Evolutionary conservation across 2,888 invertebrate species (phyloP).

Genomic region (Acronicta alni): DNA sequence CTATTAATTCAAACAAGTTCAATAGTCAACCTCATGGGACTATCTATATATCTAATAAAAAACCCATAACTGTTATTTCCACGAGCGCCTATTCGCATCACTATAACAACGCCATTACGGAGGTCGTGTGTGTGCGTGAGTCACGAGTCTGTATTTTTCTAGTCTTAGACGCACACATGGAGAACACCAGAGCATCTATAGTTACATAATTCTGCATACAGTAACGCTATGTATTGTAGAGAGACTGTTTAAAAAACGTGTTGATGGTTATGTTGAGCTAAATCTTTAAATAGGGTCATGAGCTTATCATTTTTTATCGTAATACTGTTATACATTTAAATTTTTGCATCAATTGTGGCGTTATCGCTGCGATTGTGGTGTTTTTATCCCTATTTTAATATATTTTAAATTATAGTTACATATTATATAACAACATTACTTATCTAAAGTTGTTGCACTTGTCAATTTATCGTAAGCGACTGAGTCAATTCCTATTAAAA

Average conservation of each 20-base stretch:
- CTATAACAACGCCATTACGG: constrained; percentile 58
- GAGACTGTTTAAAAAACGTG: constrained; percentile 34
- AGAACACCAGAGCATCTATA: constrained; percentile 37
- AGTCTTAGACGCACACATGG: constrained; percentile 60
- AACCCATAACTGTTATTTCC: constrained; percentile 61
- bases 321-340: constrained; percentile 23
- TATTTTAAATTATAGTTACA: no score
- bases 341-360: constrained; percentile 34
- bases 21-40: constrained; percentile 50
- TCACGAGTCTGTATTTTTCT: constrained; percentile 66
- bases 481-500: no score
- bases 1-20: constrained; percentile 57
- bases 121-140: constrained; percentile 62
- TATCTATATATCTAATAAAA: constrained; percentile 52
- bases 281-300: constrained; percentile 44
- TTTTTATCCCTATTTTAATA: constrained; percentile 18
- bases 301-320: constrained; percentile 50
- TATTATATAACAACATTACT: no score
- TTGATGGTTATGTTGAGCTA: constrained; percentile 30
- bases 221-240: constrained; percentile 42
- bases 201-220: constrained; percentile 63
- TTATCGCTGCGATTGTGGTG: constrained; percentile 33
- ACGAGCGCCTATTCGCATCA: constrained; percentile 62
- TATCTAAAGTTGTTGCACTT: no score
- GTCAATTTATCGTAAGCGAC: no score